Percentiles rank a stretch among this genome's conserved stretches.
Evolutionary conservation across 2,888 invertebrate genomes (phyloP).

Genomic region (Lasioglossum oenotherae): DNA sequence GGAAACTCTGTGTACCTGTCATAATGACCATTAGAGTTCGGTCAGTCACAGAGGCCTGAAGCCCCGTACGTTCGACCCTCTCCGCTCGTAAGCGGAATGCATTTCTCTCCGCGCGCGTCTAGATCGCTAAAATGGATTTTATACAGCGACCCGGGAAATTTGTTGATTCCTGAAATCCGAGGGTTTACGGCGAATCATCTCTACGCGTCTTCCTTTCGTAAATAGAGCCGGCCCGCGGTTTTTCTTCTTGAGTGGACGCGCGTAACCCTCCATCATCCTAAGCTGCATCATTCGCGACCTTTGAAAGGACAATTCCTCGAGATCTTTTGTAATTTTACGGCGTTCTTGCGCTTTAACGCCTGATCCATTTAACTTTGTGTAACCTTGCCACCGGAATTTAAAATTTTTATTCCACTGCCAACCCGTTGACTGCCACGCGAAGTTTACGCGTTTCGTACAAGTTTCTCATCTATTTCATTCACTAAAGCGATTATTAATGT

Average conservation of each 20-base stretch:
- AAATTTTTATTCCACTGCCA: no score
- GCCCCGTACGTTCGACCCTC: conserved; percentile 53
- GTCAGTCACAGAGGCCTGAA: conserved; percentile 36
- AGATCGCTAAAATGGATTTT: conserved; percentile 49
- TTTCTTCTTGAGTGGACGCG: conserved; percentile 1
- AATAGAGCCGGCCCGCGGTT: neutral
- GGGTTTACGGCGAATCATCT: conserved; percentile 43
- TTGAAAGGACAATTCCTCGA: neutral
- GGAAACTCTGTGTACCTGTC: conserved; percentile 83
- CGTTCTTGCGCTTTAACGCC: neutral
- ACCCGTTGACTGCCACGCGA: no score
- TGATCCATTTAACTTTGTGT: neutral
- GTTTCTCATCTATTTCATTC: neutral
- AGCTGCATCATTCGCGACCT: neutral
- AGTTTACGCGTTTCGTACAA: no score
- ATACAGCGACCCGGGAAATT: conserved; percentile 51
- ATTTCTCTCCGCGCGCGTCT: conserved; percentile 61
- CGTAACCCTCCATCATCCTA: neutral
- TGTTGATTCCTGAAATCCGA: conserved; percentile 50
- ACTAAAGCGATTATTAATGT: neutral
- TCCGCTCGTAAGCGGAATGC: conserved; percentile 67
- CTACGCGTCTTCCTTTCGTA: neutral
- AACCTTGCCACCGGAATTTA: neutral
- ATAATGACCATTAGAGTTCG: conserved; percentile 77
- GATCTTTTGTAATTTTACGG: neutral